These are phyloP conservation scores for Thinocorus orbignyianus DNA, from an alignment of 2,113 vertebrate genomes.

Conservation along the genomic window DNA sequence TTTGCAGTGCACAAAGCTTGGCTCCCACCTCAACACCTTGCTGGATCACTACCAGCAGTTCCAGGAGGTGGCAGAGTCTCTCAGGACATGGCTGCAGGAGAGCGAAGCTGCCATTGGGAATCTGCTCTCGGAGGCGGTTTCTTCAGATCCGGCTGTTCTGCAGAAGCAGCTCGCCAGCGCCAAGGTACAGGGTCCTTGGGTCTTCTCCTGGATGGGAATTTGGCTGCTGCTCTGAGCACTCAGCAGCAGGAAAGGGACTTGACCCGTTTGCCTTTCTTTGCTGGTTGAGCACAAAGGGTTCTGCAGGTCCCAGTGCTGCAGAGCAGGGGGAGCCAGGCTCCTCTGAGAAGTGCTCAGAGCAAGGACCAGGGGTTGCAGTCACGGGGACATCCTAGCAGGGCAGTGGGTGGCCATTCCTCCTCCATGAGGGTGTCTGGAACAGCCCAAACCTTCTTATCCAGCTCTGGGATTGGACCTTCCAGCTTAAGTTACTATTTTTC, in stretches of 20 bases:
- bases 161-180: constrained; percentile 83
- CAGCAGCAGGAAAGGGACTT: background rate
- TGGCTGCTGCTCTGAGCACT: background rate
- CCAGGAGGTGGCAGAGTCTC: constrained; percentile 84
- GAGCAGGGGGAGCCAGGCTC: background rate
- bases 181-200: constrained; percentile 75
- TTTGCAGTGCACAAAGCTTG: constrained; percentile 85
- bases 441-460: background rate
- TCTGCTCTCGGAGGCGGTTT: constrained; percentile 77
- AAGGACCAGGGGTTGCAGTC: background rate
- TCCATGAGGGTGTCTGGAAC: background rate
- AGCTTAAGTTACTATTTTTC: background rate
- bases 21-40: constrained; percentile 82
- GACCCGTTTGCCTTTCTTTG: rapidly evolving
- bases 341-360: background rate
- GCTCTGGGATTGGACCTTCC: background rate
- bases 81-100: constrained; percentile 85
- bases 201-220: background rate
- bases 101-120: constrained; percentile 80
- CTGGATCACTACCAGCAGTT: constrained; percentile 91
- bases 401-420: rapidly evolving
- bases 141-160: constrained; percentile 82
- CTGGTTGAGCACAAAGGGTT: background rate
- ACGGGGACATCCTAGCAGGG: background rate
- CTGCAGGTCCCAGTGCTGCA: background rate